phyloP scores from a whole-genome alignment of 2,113 vertebrate genomes.

The Leptobrachium ailaonicum region DNA sequence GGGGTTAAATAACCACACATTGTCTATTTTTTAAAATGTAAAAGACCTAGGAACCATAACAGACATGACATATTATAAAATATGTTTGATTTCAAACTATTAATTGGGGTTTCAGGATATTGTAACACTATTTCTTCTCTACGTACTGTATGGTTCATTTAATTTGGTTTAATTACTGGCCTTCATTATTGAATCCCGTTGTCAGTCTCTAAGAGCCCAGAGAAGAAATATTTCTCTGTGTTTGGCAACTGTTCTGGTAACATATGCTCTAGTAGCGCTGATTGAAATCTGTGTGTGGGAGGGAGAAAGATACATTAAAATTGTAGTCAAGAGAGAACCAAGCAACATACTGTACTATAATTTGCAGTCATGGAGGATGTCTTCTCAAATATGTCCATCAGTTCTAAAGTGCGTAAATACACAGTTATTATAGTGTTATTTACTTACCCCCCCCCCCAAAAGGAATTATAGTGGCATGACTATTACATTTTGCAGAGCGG shows the following conservation, averaged over 20 bases:
- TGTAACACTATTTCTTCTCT: too few relatives aligned
- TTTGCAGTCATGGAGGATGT: background rate
- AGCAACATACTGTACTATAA: background rate
- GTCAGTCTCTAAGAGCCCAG: constrained; percentile 5
- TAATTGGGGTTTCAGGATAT: too few relatives aligned
- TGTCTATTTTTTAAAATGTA: too few relatives aligned
- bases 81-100: too few relatives aligned
- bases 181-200: constrained; percentile 4
- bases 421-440: too few relatives aligned
- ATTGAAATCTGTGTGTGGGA: constrained; percentile 5
- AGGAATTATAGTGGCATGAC: too few relatives aligned
- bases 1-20: too few relatives aligned
- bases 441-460: too few relatives aligned
- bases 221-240: constrained; percentile 12
- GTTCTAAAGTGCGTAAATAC: background rate
- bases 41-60: too few relatives aligned
- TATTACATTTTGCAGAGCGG: too few relatives aligned
- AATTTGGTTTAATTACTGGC: constrained; percentile 5
- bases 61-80: too few relatives aligned
- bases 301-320: background rate
- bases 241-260: constrained; percentile 6
- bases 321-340: background rate
- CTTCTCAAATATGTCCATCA: background rate
- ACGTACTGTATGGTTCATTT: too few relatives aligned
- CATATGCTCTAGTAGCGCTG: background rate